Conservation (phyloP, 2,113 vertebrate genomes). For the cattle (Bos taurus) region DNA sequence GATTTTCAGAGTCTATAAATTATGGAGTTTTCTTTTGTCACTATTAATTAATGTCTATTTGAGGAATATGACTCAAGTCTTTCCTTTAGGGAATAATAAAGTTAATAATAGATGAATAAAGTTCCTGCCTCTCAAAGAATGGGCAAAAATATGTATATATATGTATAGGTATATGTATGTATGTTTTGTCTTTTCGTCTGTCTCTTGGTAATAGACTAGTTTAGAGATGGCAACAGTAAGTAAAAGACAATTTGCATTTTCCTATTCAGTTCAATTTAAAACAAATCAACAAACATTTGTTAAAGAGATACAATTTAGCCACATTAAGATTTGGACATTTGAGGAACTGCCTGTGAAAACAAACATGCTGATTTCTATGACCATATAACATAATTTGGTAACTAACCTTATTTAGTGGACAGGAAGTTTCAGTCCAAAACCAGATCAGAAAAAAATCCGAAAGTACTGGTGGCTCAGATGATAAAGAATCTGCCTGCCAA, state of each 20-base stretch:
- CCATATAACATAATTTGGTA: background rate
- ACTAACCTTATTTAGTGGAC: background rate
- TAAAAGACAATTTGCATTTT: background rate
- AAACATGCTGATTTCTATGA: background rate
- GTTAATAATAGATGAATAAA: conserved; percentile 41
- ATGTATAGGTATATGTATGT: background rate
- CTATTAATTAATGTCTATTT: conserved; percentile 8
- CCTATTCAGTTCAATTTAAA: conserved; percentile 31
- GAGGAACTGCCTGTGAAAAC: background rate
- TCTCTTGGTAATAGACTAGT: background rate
- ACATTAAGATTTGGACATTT: background rate
- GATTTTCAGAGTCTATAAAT: background rate
- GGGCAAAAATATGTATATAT: background rate
- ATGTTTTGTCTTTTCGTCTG: background rate
- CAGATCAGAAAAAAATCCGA: background rate
- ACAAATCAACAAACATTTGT: background rate
- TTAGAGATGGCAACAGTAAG: conserved; percentile 11
- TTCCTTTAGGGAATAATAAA: conserved; percentile 9
- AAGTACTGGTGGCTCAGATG: background rate
- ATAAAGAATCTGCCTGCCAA: background rate
- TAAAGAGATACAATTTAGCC: background rate
- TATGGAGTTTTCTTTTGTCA: conserved; percentile 17
- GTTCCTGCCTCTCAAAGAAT: background rate
- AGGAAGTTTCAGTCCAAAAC: background rate
- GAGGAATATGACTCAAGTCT: background rate